Percentiles rank a stretch among this genome's conserved stretches.
These are phyloP conservation scores for Magallana gigas DNA, from an alignment of 1,140 invertebrate genomes.

Conservation along the genomic window DNA sequence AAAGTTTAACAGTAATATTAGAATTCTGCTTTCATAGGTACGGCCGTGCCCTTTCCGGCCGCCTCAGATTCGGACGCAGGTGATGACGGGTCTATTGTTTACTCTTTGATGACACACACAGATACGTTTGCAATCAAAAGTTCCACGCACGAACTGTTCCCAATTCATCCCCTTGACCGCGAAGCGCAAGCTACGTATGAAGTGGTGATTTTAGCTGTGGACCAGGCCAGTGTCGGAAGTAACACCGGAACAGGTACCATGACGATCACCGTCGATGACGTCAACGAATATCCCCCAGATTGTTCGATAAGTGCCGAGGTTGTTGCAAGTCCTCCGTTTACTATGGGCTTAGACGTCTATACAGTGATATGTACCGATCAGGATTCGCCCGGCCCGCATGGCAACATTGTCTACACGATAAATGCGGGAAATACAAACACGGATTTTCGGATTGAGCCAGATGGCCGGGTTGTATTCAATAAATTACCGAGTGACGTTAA, in stretches of 20 bases:
- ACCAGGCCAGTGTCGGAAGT: slow-evolving; percentile 41
- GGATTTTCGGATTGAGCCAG: slow-evolving; percentile 55
- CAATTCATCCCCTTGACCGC: slow-evolving; percentile 69
- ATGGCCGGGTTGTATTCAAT: slow-evolving; percentile 41
- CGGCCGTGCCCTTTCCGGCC: not conserved
- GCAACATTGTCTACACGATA: slow-evolving; percentile 57
- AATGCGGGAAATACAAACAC: slow-evolving; percentile 50
- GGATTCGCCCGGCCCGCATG: slow-evolving; percentile 62
- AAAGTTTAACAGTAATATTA: too few relatives aligned
- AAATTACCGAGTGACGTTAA: slow-evolving; percentile 41
- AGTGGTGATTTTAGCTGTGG: slow-evolving; percentile 66
- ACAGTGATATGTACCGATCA: slow-evolving; percentile 80
- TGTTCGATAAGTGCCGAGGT: slow-evolving; percentile 82
- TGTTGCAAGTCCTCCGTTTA: slow-evolving; percentile 72
- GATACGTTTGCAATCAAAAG: slow-evolving; percentile 76
- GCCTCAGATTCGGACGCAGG: not conserved
- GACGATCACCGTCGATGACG: slow-evolving; percentile 62
- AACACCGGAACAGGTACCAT: slow-evolving; percentile 60
- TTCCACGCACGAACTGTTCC: slow-evolving; percentile 74
- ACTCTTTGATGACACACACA: slow-evolving; percentile 37
- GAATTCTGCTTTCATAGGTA: not conserved
- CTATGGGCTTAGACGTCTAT: slow-evolving; percentile 46
- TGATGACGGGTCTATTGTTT: slow-evolving; percentile 30
- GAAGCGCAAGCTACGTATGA: slow-evolving; percentile 65
- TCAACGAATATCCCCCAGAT: slow-evolving; percentile 65